A percentile compares a stretch with the other conserved stretches of the same genome.
phyloP scores from a whole-genome alignment of 2,888 invertebrate genomes.

The Trissolcus brochymenae region DNA sequence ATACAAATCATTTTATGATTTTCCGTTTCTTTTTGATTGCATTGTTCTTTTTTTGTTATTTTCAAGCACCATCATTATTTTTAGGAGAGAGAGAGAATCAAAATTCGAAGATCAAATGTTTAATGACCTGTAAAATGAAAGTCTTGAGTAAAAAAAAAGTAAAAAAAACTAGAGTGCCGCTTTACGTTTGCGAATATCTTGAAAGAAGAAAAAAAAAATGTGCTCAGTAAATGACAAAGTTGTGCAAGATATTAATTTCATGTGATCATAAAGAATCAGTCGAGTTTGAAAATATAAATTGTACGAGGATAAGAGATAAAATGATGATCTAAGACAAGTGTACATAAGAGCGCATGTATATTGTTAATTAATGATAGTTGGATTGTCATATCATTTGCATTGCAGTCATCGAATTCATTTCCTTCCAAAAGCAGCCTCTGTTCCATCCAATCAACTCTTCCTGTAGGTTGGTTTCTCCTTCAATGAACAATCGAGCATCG shows the following conservation, averaged over 20 bases:
- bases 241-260: no score
- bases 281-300: no score
- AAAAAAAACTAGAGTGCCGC: conserved; percentile 59
- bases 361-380: conserved; percentile 38
- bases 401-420: conserved; percentile 60
- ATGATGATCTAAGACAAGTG: background rate
- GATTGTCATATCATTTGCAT: conserved; percentile 60
- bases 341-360: conserved; percentile 30
- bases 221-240: conserved; percentile 24
- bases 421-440: conserved; percentile 40
- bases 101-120: conserved; percentile 30
- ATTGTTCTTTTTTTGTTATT: conserved; percentile 11
- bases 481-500: background rate
- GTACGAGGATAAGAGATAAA: no score
- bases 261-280: no score
- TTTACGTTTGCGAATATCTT: conserved; percentile 53
- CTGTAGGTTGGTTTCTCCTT: conserved; percentile 53
- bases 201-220: conserved; percentile 16
- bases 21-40: conserved; percentile 22
- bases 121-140: conserved; percentile 10
- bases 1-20: conserved; percentile 44
- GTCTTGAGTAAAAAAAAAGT: conserved; percentile 2
- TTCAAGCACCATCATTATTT: conserved; percentile 44
- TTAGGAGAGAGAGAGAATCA: conserved; percentile 26
- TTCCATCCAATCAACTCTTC: conserved; percentile 2